These are phyloP conservation scores for Aradophagus sp. DNA, from an alignment of 1,140 invertebrate genomes.

Conservation along the genomic window DNA sequence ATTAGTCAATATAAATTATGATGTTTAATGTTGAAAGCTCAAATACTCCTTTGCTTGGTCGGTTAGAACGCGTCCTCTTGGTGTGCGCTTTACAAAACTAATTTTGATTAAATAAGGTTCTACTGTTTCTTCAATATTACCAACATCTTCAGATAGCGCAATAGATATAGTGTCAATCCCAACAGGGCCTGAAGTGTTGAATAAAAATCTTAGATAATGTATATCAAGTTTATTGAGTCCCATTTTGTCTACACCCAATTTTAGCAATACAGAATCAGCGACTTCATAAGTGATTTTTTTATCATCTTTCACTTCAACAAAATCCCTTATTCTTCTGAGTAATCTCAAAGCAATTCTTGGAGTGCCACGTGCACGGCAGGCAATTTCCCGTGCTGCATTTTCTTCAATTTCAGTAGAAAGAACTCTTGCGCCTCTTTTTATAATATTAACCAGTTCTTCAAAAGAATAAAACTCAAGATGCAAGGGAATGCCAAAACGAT, in stretches of 20 bases:
- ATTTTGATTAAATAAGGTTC: slow-evolving; percentile 36
- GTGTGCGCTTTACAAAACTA: slow-evolving; percentile 32
- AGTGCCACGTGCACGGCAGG: slow-evolving; percentile 25
- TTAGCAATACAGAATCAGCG: slow-evolving; percentile 22
- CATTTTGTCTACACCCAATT: slow-evolving; percentile 26
- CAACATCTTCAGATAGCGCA: slow-evolving; percentile 26
- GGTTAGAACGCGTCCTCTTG: slow-evolving; percentile 32
- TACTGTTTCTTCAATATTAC: slow-evolving; percentile 34
- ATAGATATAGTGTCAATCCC: slow-evolving; percentile 32
- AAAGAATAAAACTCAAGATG: slow-evolving; percentile 32
- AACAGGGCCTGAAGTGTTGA: slow-evolving; percentile 28
- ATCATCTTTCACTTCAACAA: slow-evolving; percentile 31
- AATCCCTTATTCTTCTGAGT: slow-evolving; percentile 29
- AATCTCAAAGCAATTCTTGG: slow-evolving; percentile 29
- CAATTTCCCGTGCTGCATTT: slow-evolving; percentile 17
- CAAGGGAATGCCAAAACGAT: slow-evolving; percentile 34
- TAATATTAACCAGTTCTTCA: slow-evolving; percentile 28
- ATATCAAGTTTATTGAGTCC: slow-evolving; percentile 29
- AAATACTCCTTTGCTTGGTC: slow-evolving; percentile 36
- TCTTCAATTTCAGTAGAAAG: slow-evolving; percentile 23
- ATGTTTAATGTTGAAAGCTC: slow-evolving; percentile 21
- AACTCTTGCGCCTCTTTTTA: slow-evolving; percentile 28
- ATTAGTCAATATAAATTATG: slow-evolving; percentile 24
- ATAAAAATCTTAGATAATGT: slow-evolving; percentile 30
- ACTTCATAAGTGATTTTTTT: slow-evolving; percentile 28